Base-by-base conservation (phyloP, 2,888 invertebrate genomes). In the Laothoe populi region DNA sequence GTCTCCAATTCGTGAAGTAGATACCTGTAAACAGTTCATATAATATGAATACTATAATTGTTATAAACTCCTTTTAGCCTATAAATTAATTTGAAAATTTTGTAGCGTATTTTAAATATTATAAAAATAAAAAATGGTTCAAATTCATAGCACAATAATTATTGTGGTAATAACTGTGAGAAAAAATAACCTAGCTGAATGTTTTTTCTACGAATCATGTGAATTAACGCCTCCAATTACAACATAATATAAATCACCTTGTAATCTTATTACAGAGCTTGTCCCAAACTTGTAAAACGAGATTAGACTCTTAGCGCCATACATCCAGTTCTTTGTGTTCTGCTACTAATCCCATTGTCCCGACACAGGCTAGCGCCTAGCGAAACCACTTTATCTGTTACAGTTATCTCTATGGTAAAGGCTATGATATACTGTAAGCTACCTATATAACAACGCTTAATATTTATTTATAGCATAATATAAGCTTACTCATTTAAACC, bases 181-280 rank as follows among this genome's bases (percentile, higher is more conserved):
- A n/a, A n/a, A n/a, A n/a, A n/a, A n/a, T n/a, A n/a, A n/a, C n/a
- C n/a, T n/a, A n/a, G n/a, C n/a, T n/a, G n/a, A 26, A 13, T 23
- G 11, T 38, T 4, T 19, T 53, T 53, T 31, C 53, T 35, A 31
- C 31, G 31, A 53, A 53, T 53, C 19, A 48, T 19, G 35, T 35
- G 35, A 53, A 53, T 53, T 53, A 35, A 77, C 75, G 70, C 80
- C 77, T 82, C 81, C 69, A 72, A 79, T 84, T 77, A 65, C 78
- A 62, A 31, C 10, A 19, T 53, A 53, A 53, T 53, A 35, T 19
- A 31, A 72, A 75, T 75, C 74, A 70, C 71, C 74, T 63, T 74
- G 82, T 90, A 90, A 91, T 90, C 90, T 84, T 82, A 75, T 91
- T 88, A 90, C 76, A 73, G 62, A 69, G 66, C 75, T 82, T 81